phyloP scores from a whole-genome alignment of 2,113 vertebrate species.

The Prinia subflava region DNA sequence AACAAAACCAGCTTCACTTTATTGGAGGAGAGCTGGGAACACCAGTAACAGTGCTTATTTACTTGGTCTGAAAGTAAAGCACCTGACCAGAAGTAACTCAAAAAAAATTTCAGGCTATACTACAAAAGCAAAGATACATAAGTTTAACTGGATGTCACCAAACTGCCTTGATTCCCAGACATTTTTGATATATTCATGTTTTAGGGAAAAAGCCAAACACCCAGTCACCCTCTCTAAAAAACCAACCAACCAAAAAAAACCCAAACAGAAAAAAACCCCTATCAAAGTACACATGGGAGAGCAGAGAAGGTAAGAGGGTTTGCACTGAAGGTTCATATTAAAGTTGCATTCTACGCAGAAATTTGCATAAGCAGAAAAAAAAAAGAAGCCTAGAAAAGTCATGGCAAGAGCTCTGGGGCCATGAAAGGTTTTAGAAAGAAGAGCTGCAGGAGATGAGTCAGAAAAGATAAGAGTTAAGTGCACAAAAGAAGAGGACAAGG shows the following conservation, averaged over 20 bases:
- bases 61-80: not conserved
- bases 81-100: not conserved
- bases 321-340: not conserved
- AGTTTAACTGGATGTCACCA: not conserved
- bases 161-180: not conserved
- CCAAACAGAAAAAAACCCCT: no score
- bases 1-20: not conserved
- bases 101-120: not conserved
- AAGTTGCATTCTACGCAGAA: not conserved
- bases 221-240: not conserved
- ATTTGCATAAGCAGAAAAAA: not conserved
- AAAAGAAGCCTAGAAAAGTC: not conserved
- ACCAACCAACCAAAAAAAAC: not conserved
- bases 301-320: not conserved
- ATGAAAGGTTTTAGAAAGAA: not conserved
- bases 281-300: fast-evolving
- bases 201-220: not conserved
- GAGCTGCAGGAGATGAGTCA: not conserved
- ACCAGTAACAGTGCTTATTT: not conserved
- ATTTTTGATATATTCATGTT: not conserved
- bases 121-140: not conserved
- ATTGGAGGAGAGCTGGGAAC: not conserved
- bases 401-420: not conserved
- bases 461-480: not conserved
- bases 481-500: not conserved